A percentile compares a stretch with the other conserved stretches of the same genome.
Evolutionary conservation across 2,888 invertebrate species (phyloP).

Genomic region (Pocota personata): DNA sequence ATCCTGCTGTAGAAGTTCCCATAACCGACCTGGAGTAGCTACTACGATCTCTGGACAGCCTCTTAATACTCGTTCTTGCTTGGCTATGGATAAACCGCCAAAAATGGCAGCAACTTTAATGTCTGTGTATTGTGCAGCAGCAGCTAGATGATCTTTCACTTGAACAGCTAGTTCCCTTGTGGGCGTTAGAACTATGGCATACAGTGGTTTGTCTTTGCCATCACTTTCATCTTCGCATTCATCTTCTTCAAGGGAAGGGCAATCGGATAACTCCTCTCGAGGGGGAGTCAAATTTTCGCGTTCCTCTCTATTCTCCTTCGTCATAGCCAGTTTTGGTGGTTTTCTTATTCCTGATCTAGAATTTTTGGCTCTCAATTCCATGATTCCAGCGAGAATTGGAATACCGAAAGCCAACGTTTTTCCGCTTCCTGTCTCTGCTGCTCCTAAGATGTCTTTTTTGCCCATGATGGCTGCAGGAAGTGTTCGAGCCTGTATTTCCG

Average conservation of each 20-base stretch:
- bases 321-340: conserved; percentile 75
- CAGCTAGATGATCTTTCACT: conserved; percentile 92
- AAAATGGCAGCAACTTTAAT: conserved; percentile 92
- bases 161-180: conserved; percentile 98
- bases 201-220: conserved; percentile 83
- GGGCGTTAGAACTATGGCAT: conserved; percentile 95
- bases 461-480: conserved; percentile 93
- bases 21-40: conserved; percentile 97
- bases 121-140: conserved; percentile 90
- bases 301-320: conserved; percentile 79
- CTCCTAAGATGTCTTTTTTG: conserved; percentile 96
- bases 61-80: conserved; percentile 93
- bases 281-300: conserved; percentile 83
- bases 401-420: conserved; percentile 99
- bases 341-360: conserved; percentile 79
- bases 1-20: conserved; percentile 94
- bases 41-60: conserved; percentile 96
- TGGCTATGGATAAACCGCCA: conserved; percentile 96
- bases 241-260: conserved; percentile 75
- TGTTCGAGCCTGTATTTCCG: conserved; percentile 92
- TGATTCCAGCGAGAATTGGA: conserved; percentile 94
- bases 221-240: conserved; percentile 75
- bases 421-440: conserved; percentile 99
- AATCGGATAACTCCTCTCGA: conserved; percentile 77
- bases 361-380: conserved; percentile 86